phyloP scores from a whole-genome alignment of 92 coral and sea anemone species.

The Actinernus sp. region DNA sequence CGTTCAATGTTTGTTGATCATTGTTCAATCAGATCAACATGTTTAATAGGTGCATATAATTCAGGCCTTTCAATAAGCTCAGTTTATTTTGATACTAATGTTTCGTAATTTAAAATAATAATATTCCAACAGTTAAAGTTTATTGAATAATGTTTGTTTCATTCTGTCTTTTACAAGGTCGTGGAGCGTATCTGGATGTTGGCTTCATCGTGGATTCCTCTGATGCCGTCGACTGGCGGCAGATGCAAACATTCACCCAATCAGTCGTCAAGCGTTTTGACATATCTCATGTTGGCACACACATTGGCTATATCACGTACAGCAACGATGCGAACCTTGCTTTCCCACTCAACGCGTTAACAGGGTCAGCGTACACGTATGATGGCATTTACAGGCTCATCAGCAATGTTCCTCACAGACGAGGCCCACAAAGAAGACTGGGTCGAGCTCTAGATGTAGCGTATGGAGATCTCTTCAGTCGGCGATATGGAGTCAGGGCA shows the following conservation, averaged over 20 bases:
- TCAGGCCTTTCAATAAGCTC: too few species aligned
- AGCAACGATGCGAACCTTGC: conserved; percentile 54
- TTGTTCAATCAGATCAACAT: too few species aligned
- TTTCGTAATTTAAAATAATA: too few species aligned
- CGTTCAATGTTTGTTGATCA: too few species aligned
- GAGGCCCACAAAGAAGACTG: conserved; percentile 20
- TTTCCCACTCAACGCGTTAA: conserved; percentile 37
- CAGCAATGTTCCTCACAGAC: conserved; percentile 23
- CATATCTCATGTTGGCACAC: conserved; percentile 47
- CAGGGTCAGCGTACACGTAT: conserved; percentile 25
- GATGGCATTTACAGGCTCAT: conserved; percentile 24
- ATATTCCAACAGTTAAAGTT: too few species aligned
- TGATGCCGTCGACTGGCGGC: conserved; percentile 59
- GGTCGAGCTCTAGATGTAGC: conserved; percentile 38
- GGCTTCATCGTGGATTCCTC: conserved; percentile 82
- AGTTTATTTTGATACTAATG: too few species aligned
- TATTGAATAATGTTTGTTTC: not conserved
- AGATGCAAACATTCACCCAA: conserved; percentile 28
- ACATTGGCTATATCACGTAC: conserved; percentile 50
- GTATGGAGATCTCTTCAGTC: conserved; percentile 36
- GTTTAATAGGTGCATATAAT: too few species aligned
- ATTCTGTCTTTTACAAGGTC: conserved; percentile 7
- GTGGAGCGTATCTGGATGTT: conserved; percentile 55
- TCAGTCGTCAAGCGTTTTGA: conserved; percentile 44
- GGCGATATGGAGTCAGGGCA: conserved; percentile 25